phyloP scores from a whole-genome alignment of 2,797 vertebrate genomes.

The Pristis pectinata region DNA sequence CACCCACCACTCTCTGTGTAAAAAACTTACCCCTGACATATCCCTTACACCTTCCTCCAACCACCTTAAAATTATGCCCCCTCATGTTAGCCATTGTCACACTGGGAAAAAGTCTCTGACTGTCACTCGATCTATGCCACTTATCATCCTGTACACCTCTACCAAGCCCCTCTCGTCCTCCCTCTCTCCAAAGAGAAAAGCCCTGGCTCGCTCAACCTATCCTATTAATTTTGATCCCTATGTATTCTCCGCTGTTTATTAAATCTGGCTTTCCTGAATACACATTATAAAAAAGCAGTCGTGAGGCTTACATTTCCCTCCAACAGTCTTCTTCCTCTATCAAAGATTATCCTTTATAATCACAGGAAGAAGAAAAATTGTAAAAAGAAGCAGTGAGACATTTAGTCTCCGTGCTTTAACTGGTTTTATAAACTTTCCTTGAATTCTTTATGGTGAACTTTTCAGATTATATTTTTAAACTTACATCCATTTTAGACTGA shows the following conservation, averaged over 20 bases:
- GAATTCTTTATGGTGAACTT: not conserved
- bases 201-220: too few relatives aligned
- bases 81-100: too few relatives aligned
- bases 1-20: too few relatives aligned
- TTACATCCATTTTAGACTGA: not conserved
- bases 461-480: not conserved
- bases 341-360: not conserved
- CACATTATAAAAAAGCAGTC: not conserved
- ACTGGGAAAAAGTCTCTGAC: too few relatives aligned
- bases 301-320: not conserved
- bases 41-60: too few relatives aligned
- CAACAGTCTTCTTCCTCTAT: not conserved
- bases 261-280: not conserved
- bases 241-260: not conserved
- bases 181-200: too few relatives aligned
- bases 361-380: not conserved
- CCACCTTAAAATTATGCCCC: too few relatives aligned
- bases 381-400: not conserved
- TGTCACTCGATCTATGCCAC: too few relatives aligned
- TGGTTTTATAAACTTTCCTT: not conserved
- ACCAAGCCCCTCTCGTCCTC: too few relatives aligned
- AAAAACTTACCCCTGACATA: too few relatives aligned
- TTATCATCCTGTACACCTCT: too few relatives aligned
- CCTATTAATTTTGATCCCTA: not conserved
- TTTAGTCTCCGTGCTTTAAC: not conserved